phyloP scores from a whole-genome alignment of 2,888 invertebrate genomes.

The Ferdinandea cuprea region DNA sequence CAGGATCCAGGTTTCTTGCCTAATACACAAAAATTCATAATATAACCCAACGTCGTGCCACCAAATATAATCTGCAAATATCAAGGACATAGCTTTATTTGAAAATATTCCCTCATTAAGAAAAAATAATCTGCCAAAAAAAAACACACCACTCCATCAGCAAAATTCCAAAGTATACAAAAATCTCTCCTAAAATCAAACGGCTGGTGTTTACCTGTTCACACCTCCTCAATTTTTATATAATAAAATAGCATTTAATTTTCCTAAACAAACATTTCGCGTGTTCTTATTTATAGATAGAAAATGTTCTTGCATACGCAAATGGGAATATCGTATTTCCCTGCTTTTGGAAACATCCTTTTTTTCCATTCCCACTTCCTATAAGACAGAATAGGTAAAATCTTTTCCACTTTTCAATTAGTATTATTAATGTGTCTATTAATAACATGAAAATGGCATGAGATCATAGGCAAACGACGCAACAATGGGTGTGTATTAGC shows the following conservation, averaged over 20 bases:
- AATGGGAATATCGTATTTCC: conserved; percentile 29
- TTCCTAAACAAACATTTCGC: neutral
- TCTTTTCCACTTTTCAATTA: conserved; percentile 7
- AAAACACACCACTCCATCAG: neutral
- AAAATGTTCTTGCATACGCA: neutral
- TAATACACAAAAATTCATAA: no score
- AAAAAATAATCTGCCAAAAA: conserved; percentile 8
- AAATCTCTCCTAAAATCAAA: conserved; percentile 2
- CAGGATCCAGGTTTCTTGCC: no score
- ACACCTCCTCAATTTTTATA: conserved; percentile 4
- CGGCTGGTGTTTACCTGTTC: conserved; percentile 5
- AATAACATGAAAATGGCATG: conserved; percentile 27
- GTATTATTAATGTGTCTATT: conserved; percentile 20
- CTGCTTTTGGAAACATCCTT: conserved; percentile 16
- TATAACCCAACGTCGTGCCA: no score
- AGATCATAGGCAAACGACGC: conserved; percentile 25
- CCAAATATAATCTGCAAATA: no score
- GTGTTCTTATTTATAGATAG: conserved; percentile 36
- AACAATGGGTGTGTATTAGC: conserved; percentile 29
- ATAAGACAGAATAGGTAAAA: neutral
- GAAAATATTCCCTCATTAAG: no score
- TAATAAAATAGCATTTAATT: conserved; percentile 8
- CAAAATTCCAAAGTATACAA: conserved; percentile 10
- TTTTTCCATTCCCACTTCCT: neutral
- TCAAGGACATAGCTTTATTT: no score